Percentiles rank a stretch among this genome's conserved stretches.
Conservation (phyloP, 2,113 vertebrate genomes). For the Macquaria ambigua region DNA sequence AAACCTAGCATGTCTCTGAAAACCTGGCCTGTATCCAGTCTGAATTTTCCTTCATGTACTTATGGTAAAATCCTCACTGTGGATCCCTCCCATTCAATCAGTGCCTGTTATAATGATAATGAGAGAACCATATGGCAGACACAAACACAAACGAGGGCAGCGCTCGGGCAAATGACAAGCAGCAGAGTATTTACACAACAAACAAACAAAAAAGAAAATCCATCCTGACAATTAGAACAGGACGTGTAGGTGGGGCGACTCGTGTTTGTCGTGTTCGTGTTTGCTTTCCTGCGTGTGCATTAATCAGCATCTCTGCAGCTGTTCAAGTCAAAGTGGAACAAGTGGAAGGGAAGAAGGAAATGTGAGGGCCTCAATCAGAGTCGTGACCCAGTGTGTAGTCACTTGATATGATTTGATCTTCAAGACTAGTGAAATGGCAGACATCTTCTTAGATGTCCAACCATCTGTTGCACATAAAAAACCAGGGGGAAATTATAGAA, state of each 20-base stretch:
- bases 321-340: conserved; percentile 9
- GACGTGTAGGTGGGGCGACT: conserved; percentile 32
- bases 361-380: neutral
- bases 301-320: conserved; percentile 50
- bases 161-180: conserved; percentile 50
- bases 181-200: conserved; percentile 48
- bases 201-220: conserved; percentile 16
- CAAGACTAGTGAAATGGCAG: neutral
- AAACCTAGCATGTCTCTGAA: neutral
- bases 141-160: conserved; percentile 59
- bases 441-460: neutral
- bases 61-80: conserved; percentile 8
- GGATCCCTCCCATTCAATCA: conserved; percentile 52
- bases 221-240: conserved; percentile 37
- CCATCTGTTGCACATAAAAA: neutral
- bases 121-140: conserved; percentile 64
- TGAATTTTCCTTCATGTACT: neutral
- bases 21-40: neutral
- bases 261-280: conserved; percentile 23
- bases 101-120: conserved; percentile 48
- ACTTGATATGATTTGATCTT: neutral
- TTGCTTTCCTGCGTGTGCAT: conserved; percentile 38
- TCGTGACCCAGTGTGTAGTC: neutral
- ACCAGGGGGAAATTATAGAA: too few species aligned
- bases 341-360: neutral